A percentile compares a stretch with the other conserved stretches of the same genome.
These are phyloP conservation scores for Drosophila suzukii DNA, from an alignment of 1,140 invertebrate genomes.

Conservation along the genomic window DNA sequence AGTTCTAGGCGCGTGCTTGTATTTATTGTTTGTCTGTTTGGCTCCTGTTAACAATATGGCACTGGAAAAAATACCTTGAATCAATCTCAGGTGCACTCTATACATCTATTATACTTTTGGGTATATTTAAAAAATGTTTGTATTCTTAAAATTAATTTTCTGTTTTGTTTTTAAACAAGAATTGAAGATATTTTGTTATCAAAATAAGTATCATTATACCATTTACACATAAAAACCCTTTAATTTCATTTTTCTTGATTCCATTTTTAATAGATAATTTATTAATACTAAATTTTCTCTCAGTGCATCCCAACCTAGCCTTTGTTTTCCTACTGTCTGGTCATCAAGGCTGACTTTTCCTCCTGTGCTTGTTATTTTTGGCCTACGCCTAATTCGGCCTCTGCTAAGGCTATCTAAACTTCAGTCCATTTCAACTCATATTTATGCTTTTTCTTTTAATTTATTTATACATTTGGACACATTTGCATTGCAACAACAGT, in stretches of 20 bases:
- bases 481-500: constrained; percentile 47
- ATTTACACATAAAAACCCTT: no score
- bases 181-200: no score
- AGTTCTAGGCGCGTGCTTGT: constrained; percentile 65
- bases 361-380: constrained; percentile 42
- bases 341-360: constrained; percentile 24
- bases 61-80: background rate
- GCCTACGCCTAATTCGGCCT: constrained; percentile 49
- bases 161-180: no score
- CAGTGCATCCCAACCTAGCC: constrained; percentile 3
- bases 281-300: background rate
- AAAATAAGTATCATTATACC: no score
- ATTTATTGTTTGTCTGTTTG: constrained; percentile 66
- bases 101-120: no score
- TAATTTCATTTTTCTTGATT: no score
- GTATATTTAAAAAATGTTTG: no score
- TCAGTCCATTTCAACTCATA: constrained; percentile 34
- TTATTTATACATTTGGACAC: constrained; percentile 49
- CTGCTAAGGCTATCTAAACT: constrained; percentile 38
- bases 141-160: no score
- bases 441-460: constrained; percentile 46
- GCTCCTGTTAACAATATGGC: constrained; percentile 9
- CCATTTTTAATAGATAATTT: no score
- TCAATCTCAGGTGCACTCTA: background rate
- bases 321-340: constrained; percentile 57